Percentiles rank a stretch among this genome's conserved stretches.
These are phyloP conservation scores for Seira ritae DNA, from an alignment of 2,888 invertebrate genomes.

Conservation along the genomic window DNA sequence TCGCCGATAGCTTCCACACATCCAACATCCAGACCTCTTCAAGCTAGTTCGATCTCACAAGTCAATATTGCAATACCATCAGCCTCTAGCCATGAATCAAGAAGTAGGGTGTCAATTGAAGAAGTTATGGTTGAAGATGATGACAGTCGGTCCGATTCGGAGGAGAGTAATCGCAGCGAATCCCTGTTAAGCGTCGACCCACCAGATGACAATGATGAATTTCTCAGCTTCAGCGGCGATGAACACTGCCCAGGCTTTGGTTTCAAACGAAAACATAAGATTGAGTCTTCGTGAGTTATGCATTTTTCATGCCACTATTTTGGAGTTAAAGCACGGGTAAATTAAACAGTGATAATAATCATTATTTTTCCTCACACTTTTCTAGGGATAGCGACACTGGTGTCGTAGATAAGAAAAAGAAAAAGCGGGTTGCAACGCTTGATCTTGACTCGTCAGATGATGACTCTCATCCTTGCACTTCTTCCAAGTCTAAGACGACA, in stretches of 20 bases:
- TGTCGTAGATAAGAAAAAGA: conserved; percentile 30
- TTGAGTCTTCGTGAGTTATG: too few species aligned
- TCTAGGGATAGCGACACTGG: conserved; percentile 22
- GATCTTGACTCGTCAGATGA: too few species aligned
- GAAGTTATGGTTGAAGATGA: background rate
- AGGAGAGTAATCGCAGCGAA: conserved; percentile 55
- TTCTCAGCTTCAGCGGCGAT: conserved; percentile 36
- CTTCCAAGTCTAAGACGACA: too few species aligned
- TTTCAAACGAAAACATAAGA: too few species aligned
- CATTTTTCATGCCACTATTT: too few species aligned
- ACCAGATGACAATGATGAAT: conserved; percentile 28
- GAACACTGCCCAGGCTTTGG: too few species aligned
- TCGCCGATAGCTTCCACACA: background rate
- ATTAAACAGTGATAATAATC: too few species aligned
- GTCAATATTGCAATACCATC: background rate
- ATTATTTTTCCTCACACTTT: too few species aligned
- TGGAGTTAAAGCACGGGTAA: too few species aligned
- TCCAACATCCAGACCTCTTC: background rate
- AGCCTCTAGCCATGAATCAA: background rate
- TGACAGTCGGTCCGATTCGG: conserved; percentile 26
- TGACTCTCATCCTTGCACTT: too few species aligned
- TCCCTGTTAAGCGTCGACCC: conserved; percentile 46
- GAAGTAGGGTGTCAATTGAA: background rate
- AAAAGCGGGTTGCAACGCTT: too few species aligned
- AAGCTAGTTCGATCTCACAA: background rate